Percentiles rank a stretch among this genome's conserved stretches.
Evolutionary conservation across 2,888 invertebrate genomes (phyloP).

Genomic region (Pyrochroa serraticornis): DNA sequence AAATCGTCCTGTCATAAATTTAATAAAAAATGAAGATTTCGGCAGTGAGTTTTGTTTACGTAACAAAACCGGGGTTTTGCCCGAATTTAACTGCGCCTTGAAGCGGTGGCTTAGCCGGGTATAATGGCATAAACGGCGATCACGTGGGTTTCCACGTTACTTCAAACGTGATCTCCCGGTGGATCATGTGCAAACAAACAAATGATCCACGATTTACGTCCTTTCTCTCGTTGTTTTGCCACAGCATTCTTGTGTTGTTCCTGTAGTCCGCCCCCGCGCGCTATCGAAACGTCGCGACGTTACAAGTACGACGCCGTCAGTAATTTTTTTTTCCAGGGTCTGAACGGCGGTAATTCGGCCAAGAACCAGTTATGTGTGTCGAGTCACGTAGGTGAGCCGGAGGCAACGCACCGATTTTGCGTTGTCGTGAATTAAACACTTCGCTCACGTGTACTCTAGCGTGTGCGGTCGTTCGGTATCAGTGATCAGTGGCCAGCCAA

Average conservation of each 20-base stretch:
- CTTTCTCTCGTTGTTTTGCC: not conserved
- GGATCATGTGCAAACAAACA: conserved; percentile 45
- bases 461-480: conserved; percentile 44
- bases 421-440: conserved; percentile 26
- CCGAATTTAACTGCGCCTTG: no score
- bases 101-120: conserved; percentile 34
- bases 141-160: conserved; percentile 58
- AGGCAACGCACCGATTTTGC: conserved; percentile 24
- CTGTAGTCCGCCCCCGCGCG: not conserved
- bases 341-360: no score
- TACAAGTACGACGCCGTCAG: not conserved
- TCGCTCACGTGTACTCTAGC: conserved; percentile 52
- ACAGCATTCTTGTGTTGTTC: no score
- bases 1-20: no score
- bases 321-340: not conserved
- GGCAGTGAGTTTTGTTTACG: no score
- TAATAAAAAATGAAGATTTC: no score
- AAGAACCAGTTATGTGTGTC: conserved; percentile 24
- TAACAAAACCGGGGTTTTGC: no score
- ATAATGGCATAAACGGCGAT: conserved; percentile 31
- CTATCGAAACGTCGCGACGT: conserved; percentile 4
- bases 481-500: conserved; percentile 46
- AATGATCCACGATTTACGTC: conserved; percentile 40
- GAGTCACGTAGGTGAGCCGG: conserved; percentile 37
- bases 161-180: conserved; percentile 52